Evolutionary conservation across 1,140 invertebrate species (phyloP).

Genomic region (Lordiphosa collinella): DNA sequence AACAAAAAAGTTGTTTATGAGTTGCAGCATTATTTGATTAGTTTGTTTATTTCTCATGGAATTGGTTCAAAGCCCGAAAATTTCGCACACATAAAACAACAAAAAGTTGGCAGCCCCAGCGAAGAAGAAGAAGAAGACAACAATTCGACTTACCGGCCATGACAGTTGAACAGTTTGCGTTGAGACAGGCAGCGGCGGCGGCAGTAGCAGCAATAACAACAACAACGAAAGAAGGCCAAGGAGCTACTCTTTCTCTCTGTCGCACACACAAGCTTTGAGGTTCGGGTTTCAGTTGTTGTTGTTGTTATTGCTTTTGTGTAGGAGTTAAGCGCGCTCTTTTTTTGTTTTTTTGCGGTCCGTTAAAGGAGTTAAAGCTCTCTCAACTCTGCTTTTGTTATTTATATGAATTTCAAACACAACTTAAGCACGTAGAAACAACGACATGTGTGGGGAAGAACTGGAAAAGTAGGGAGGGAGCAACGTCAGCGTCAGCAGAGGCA

Average conservation of each 20-base stretch:
- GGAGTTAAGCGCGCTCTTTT: slow-evolving; percentile 49
- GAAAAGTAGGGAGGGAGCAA: slow-evolving; percentile 30
- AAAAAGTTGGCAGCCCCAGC: slow-evolving; percentile 21
- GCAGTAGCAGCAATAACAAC: slow-evolving; percentile 40
- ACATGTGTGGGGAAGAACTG: slow-evolving; percentile 62
- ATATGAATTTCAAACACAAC: slow-evolving; percentile 47
- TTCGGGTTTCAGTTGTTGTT: slow-evolving; percentile 31
- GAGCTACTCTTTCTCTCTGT: slow-evolving; percentile 47
- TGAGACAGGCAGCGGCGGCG: slow-evolving; percentile 39
- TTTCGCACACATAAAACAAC: not conserved
- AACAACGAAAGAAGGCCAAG: slow-evolving; percentile 59
- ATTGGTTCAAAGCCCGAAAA: slow-evolving; percentile 41
- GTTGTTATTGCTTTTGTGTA: slow-evolving; percentile 25
- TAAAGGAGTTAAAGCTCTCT: slow-evolving; percentile 29
- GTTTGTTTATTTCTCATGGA: slow-evolving; percentile 48
- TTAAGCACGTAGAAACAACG: slow-evolving; percentile 67
- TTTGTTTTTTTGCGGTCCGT: slow-evolving; percentile 8
- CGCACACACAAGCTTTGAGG: slow-evolving; percentile 28
- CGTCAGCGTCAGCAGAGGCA: slow-evolving; percentile 33
- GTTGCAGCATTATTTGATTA: slow-evolving; percentile 29
- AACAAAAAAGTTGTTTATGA: slow-evolving; percentile 41
- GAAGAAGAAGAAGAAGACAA: slow-evolving; percentile 10
- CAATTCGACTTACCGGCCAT: slow-evolving; percentile 79
- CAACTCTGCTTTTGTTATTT: slow-evolving; percentile 39
- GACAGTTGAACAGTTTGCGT: slow-evolving; percentile 79